These are phyloP conservation scores for Perca fluviatilis DNA, from an alignment of 2,113 vertebrate species.

Conservation along the genomic window DNA sequence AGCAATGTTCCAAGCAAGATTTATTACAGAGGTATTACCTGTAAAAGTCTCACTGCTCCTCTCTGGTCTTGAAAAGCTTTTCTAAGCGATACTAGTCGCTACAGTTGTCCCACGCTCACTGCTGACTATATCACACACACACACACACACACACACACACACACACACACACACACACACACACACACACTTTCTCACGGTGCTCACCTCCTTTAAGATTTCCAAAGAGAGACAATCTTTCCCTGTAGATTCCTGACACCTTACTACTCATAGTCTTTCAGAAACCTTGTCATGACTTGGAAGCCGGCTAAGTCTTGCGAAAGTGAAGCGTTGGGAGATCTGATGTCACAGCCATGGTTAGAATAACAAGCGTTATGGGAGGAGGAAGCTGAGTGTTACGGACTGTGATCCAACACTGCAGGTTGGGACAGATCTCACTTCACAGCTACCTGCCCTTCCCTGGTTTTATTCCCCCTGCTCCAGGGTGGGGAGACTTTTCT, in stretches of 20 bases:
- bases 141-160: too few relatives aligned
- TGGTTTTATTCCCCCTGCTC: constrained; percentile 64
- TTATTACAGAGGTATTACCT: constrained; percentile 72
- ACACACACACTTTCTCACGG: constrained; percentile 49
- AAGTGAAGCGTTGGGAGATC: constrained; percentile 73
- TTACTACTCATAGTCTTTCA: constrained; percentile 47
- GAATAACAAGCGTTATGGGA: constrained; percentile 80
- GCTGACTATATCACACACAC: constrained; percentile 31
- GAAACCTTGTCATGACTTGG: constrained; percentile 62
- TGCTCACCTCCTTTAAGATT: constrained; percentile 31
- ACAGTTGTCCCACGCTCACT: constrained; percentile 22
- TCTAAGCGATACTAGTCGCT: constrained; percentile 49
- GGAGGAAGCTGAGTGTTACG: constrained; percentile 71
- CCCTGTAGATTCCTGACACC: constrained; percentile 9
- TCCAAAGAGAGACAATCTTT: constrained; percentile 34
- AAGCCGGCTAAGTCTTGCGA: constrained; percentile 68
- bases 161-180: constrained; percentile 21
- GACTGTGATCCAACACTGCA: constrained; percentile 79
- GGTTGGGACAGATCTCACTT: constrained; percentile 82
- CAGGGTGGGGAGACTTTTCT: constrained; percentile 59
- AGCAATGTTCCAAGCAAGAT: constrained; percentile 34
- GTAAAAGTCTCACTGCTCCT: constrained; percentile 46
- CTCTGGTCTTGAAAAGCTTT: constrained; percentile 46
- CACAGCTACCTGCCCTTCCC: constrained; percentile 80
- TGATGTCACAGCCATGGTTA: constrained; percentile 81